phyloP scores from a whole-genome alignment of 2,113 vertebrate species.

The Leucosticte australis region DNA sequence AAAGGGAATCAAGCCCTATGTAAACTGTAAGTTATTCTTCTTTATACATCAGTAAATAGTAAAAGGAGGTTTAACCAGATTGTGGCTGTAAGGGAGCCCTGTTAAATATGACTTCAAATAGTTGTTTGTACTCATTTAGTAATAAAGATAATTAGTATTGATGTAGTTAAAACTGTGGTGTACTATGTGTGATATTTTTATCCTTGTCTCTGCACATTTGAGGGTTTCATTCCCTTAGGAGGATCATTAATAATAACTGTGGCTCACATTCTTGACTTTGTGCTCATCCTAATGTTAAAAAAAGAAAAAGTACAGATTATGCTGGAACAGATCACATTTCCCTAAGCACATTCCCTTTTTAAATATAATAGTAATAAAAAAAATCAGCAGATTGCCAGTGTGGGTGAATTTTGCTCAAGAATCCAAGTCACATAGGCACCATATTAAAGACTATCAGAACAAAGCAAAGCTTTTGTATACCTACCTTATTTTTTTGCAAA shows the following conservation, averaged over 20 bases:
- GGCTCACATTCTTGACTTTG: background rate
- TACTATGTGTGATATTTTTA: background rate
- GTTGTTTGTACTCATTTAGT: background rate
- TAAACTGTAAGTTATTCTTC: background rate
- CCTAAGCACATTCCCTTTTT: background rate
- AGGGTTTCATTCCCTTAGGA: background rate
- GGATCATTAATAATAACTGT: background rate
- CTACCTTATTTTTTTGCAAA: background rate
- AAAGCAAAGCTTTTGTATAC: background rate
- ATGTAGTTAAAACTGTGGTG: background rate
- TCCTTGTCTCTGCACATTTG: background rate
- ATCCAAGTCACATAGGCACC: background rate
- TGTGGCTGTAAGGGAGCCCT: background rate
- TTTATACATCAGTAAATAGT: background rate
- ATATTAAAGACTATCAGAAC: background rate
- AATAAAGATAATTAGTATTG: background rate
- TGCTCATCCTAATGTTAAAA: background rate
- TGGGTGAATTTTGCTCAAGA: background rate
- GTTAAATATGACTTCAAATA: background rate
- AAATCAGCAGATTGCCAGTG: background rate
- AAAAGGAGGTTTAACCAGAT: background rate
- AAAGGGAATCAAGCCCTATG: background rate
- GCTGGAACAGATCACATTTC: background rate
- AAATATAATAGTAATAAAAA: background rate
- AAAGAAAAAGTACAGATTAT: background rate